These are phyloP conservation scores for Sphenopsis melanotis DNA, from an alignment of 2,797 vertebrate species.

Conservation along the genomic window DNA sequence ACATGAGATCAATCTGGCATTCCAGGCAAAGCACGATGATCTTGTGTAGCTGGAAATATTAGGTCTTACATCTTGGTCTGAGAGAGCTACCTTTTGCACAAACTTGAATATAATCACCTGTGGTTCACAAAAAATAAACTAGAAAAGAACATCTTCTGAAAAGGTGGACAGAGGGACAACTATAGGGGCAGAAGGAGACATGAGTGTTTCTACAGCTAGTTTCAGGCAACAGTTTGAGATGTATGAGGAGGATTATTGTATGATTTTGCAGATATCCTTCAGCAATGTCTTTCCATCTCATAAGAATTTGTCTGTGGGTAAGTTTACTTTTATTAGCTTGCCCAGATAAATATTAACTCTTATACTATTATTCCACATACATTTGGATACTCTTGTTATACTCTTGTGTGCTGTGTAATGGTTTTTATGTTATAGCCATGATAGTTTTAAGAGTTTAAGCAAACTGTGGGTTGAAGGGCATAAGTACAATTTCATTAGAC, in stretches of 20 bases:
- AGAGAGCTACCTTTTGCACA: background rate
- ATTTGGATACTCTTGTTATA: background rate
- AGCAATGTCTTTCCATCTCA: background rate
- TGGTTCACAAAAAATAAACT: background rate
- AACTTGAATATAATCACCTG: background rate
- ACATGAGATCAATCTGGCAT: background rate
- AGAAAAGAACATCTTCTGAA: background rate
- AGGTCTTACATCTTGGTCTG: background rate
- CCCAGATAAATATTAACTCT: background rate
- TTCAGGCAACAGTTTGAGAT: background rate
- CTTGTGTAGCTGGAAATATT: background rate
- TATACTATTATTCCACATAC: background rate
- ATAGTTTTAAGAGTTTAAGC: background rate
- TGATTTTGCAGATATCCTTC: background rate
- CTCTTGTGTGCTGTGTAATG: background rate
- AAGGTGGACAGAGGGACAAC: background rate
- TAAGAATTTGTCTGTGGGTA: background rate
- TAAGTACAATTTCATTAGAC: background rate
- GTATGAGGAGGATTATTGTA: background rate
- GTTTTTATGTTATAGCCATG: background rate
- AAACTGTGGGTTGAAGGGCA: background rate
- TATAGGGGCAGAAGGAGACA: background rate
- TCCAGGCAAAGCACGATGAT: background rate
- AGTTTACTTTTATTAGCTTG: background rate
- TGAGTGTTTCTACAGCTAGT: background rate